phyloP scores from a whole-genome alignment of 2,113 vertebrate species.

The Phrynocephalus versicolor region DNA sequence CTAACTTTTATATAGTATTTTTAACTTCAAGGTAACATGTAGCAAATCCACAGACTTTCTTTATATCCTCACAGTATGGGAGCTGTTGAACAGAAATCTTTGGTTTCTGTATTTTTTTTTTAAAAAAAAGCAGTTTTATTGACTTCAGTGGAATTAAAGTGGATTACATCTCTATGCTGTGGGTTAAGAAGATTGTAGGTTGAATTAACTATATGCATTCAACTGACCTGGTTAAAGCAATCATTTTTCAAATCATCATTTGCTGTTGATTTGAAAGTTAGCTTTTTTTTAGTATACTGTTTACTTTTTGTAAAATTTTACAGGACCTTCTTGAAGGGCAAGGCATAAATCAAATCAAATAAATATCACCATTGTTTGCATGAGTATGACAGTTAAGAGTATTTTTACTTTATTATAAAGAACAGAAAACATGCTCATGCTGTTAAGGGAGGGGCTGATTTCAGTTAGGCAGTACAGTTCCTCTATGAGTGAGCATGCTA shows the following conservation, averaged over 20 bases:
- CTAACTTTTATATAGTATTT: not conserved
- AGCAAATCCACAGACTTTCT: not conserved
- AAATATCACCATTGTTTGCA: not conserved
- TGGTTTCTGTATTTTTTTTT: no score
- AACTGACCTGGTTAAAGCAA: constrained; percentile 18
- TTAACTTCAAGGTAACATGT: not conserved
- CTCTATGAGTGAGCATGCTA: not conserved
- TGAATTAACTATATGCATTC: not conserved
- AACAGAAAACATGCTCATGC: not conserved
- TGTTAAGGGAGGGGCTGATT: constrained; percentile 17
- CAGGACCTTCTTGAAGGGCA: no score
- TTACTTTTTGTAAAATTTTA: not conserved
- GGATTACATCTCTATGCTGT: not conserved
- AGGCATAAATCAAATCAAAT: not conserved
- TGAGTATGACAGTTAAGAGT: not conserved
- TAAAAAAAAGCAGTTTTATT: not conserved
- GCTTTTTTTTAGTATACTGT: not conserved
- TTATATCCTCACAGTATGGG: not conserved
- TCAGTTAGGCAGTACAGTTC: constrained; percentile 23
- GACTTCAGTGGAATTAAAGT: not conserved
- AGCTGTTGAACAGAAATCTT: not conserved
- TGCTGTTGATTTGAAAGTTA: not conserved
- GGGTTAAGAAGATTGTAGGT: not conserved
- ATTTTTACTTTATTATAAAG: not conserved
- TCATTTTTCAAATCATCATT: not conserved